phyloP scores from a whole-genome alignment of 1,140 invertebrate species.

The Armadillidium nasatum region DNA sequence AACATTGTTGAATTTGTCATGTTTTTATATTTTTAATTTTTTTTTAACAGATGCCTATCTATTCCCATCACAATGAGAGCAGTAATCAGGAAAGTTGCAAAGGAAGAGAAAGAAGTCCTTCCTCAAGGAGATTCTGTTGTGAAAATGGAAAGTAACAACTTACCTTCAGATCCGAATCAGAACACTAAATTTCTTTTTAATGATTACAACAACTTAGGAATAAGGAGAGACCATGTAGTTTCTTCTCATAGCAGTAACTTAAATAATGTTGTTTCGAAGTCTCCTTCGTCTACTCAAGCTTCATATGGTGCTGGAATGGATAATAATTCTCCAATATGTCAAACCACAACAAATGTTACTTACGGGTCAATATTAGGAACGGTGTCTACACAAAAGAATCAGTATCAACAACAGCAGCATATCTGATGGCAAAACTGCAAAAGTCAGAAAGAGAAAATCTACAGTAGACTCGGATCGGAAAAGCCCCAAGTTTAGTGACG shows the following conservation, averaged over 20 bases:
- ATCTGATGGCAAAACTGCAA: constrained; percentile 42
- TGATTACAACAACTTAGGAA: constrained; percentile 37
- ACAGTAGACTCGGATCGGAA: constrained; percentile 35
- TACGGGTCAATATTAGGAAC: constrained; percentile 37
- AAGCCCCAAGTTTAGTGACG: constrained; percentile 37
- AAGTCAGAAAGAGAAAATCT: constrained; percentile 44
- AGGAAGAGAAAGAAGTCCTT: constrained; percentile 30
- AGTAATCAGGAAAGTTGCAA: constrained; percentile 19
- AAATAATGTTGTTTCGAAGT: constrained; percentile 40
- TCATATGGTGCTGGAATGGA: background rate
- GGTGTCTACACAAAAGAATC: constrained; percentile 26
- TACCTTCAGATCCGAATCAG: constrained; percentile 45
- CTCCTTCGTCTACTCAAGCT: constrained; percentile 22
- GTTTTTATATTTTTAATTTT: background rate
- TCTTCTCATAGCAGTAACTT: constrained; percentile 33
- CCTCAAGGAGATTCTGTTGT: constrained; percentile 36
- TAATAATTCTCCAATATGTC: constrained; percentile 32
- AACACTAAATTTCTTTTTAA: constrained; percentile 44
- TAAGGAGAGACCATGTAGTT: constrained; percentile 38
- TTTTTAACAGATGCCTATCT: constrained; percentile 30
- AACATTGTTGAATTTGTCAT: constrained; percentile 34
- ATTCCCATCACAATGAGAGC: constrained; percentile 24
- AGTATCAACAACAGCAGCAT: constrained; percentile 31
- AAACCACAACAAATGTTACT: constrained; percentile 31
- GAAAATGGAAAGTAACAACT: constrained; percentile 38